Conservation (phyloP, 2,888 invertebrate species). For the Epirrita christyi region DNA sequence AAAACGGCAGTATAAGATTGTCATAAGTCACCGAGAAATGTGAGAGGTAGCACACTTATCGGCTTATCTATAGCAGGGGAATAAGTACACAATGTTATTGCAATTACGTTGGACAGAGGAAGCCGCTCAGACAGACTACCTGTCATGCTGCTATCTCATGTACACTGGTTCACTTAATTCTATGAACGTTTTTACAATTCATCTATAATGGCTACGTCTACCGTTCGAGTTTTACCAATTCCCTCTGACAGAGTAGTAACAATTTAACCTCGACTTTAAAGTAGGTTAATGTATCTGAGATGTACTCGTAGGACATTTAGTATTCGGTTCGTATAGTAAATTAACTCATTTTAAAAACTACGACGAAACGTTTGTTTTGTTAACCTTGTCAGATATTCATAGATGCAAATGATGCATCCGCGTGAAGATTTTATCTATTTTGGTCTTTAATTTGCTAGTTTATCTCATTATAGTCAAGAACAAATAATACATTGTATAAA, state of each 20-base stretch:
- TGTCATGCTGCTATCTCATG: constrained; percentile 1
- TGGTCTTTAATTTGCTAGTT: constrained; percentile 14
- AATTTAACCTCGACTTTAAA: constrained; percentile 66
- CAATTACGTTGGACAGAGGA: constrained; percentile 23
- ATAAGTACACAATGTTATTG: constrained; percentile 17
- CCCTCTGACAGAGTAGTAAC: constrained; percentile 59
- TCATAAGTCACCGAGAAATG: neutral
- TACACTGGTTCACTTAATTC: constrained; percentile 7
- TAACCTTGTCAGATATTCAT: constrained; percentile 66
- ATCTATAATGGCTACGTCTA: constrained; percentile 15
- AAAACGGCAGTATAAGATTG: constrained; percentile 4
- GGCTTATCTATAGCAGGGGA: constrained; percentile 17
- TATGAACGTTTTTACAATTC: constrained; percentile 17
- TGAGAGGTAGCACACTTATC: constrained; percentile 1
- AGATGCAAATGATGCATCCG: constrained; percentile 49
- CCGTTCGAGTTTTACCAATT: constrained; percentile 41
- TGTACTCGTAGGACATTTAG: constrained; percentile 67
- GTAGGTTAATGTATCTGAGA: constrained; percentile 75
- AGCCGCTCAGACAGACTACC: constrained; percentile 22
- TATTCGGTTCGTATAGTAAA: constrained; percentile 62
- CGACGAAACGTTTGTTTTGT: constrained; percentile 42
- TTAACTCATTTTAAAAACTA: constrained; percentile 49
- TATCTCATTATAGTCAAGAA: constrained; percentile 16
- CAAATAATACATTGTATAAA: neutral
- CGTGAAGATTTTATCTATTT: constrained; percentile 40